Conservation (phyloP, 35 echinoderm and acorn worm species). For the Nesometra sesokonis region DNA sequence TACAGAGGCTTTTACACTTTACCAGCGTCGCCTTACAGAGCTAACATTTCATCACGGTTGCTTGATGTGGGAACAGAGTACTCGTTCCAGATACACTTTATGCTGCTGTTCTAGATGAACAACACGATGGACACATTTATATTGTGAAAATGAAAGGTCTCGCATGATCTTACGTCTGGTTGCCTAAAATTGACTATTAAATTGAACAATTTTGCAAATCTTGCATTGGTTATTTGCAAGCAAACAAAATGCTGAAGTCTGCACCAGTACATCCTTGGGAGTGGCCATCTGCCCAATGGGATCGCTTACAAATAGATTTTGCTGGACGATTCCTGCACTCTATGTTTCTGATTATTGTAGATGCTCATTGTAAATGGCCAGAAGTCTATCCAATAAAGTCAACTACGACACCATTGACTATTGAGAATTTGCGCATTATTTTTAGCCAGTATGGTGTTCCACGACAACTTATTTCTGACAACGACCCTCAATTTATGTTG, state of each 20-base stretch:
- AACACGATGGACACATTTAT: constrained; percentile 16
- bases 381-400: constrained; percentile 1
- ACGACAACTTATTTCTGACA: background rate
- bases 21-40: background rate
- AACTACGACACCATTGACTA: background rate
- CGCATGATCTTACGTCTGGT: constrained; percentile 18
- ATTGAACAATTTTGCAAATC: background rate
- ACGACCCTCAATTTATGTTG: background rate
- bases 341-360: constrained; percentile 27
- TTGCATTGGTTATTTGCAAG: constrained; percentile 7
- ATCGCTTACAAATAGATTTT: constrained; percentile 24
- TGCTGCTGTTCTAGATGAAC: background rate
- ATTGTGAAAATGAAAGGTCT: constrained; percentile 18
- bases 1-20: background rate
- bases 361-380: constrained; percentile 4
- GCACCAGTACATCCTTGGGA: constrained; percentile 23
- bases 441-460: constrained; percentile 12
- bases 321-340: constrained; percentile 1
- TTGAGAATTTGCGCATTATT: background rate
- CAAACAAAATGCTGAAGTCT: background rate
- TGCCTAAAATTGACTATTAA: background rate
- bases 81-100: background rate
- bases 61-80: background rate
- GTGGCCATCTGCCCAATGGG: background rate
- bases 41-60: background rate